phyloP scores from a whole-genome alignment of 2,113 vertebrate species.

The Montifringilla adamsi region DNA sequence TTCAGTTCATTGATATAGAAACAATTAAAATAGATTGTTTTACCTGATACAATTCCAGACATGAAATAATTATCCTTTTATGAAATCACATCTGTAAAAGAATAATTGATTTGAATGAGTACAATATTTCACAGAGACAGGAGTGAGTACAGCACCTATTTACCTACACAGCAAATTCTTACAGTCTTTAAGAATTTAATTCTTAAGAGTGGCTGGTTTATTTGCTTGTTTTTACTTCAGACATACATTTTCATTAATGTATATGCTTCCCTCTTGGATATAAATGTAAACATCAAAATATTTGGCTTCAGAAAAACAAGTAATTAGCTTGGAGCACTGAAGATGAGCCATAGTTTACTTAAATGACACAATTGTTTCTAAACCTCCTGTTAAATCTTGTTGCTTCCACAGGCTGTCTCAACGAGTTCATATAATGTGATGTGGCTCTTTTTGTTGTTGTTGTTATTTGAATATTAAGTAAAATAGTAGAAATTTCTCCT shows the following conservation, averaged over 20 bases:
- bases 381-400: neutral
- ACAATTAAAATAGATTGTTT: conserved; percentile 62
- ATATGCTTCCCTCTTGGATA: neutral
- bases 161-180: neutral
- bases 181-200: neutral
- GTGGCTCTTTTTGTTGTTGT: neutral
- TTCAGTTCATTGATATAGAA: conserved; percentile 46
- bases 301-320: neutral
- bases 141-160: neutral
- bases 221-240: neutral
- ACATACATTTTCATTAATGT: accelerated
- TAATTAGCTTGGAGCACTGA: neutral
- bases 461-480: neutral
- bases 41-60: conserved; percentile 30
- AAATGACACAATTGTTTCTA: neutral
- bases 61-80: conserved; percentile 39
- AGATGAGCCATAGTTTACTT: neutral
- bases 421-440: neutral
- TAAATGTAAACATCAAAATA: neutral
- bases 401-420: neutral
- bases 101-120: conserved; percentile 51
- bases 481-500: neutral
- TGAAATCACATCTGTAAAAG: conserved; percentile 24
- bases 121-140: conserved; percentile 4
- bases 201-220: neutral